Evolutionary conservation across 2,888 invertebrate genomes (phyloP), one percentile per base, ranked within the genome.

Genomic region (Nymphalis polychloros): DNA sequence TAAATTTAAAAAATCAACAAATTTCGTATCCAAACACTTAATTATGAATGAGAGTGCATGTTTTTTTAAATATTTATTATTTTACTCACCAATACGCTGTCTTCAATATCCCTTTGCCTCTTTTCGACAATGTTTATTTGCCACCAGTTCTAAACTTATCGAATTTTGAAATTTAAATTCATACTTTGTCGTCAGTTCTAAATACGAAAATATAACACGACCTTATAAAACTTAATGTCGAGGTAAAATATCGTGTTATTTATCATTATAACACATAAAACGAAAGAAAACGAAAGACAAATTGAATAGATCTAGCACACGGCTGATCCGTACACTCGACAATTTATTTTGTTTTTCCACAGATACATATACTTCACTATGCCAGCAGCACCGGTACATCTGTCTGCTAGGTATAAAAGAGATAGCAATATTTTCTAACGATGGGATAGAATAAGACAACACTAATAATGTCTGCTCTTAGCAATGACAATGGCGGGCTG

Each of bases 211-310:
- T 62, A 59, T 63, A 62, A 55, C 50, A 47, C 50, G 19, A 63
- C 52, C n/a, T n/a, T 31, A 64, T n/a, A 55, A 63, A 59, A 48
- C 49, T 64, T 46, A 46, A 13, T 46, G 48, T 35, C 53, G 17
- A 49, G 63, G 55, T 69, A 59, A 50, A 23, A 68, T 64, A 57
- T 59, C 60, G 41, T 67, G 31, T 46, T 59, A 72, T 64, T 67
- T 63, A 69, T 70, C 70, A 75, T 72, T 68, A 61, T 68, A 72
- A 68, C 67, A 71, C 65, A 74, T 50, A 79, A 81, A 83, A 84
- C 83, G 77, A 78, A 84, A 84, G 77, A 80, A 83, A 82, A 81
- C 84, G 82, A 84, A 74, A 82, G 82, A 82, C 82, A 83, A 79
- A 57, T 57, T 76, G 68, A 23, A 57, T 67, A 85, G 82, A 83